phyloP scores from a whole-genome alignment of 2,113 vertebrate genomes.

The Paracanthobrama guichenoti region DNA sequence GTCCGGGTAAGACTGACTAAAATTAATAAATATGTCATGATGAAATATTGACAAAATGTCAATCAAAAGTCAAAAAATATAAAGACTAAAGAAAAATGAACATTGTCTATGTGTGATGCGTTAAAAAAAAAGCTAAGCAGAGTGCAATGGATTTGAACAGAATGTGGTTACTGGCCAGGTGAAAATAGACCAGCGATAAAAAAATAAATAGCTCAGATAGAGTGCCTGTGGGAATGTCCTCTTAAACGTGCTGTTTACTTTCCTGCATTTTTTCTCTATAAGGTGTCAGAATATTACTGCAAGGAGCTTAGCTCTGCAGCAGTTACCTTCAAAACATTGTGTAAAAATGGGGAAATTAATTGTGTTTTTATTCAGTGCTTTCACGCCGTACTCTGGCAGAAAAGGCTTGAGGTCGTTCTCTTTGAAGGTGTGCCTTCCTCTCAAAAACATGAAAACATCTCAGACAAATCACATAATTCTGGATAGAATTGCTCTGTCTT shows the following conservation, averaged over 20 bases:
- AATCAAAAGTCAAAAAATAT: no score
- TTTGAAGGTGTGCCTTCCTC: constrained; percentile 25
- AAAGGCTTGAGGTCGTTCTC: constrained; percentile 30
- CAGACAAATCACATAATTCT: constrained; percentile 51
- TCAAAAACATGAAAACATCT: constrained; percentile 36
- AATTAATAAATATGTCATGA: not conserved
- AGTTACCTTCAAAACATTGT: constrained; percentile 6
- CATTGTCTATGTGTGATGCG: not conserved
- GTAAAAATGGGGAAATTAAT: constrained; percentile 37
- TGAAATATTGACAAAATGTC: not conserved
- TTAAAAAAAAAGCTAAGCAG: not conserved
- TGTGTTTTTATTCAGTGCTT: constrained; percentile 21
- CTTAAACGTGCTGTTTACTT: constrained; percentile 15
- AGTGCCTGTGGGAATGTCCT: not conserved
- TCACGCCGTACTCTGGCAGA: not conserved
- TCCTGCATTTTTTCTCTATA: not conserved
- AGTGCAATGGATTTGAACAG: not conserved
- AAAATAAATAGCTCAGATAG: not conserved
- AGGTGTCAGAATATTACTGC: constrained; percentile 4
- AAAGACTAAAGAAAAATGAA: not conserved
- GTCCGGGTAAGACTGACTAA: not conserved
- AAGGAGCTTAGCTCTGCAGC: constrained; percentile 5
- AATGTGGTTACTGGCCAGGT: not conserved
- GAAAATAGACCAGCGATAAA: not conserved
- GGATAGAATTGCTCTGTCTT: constrained; percentile 56